Evolutionary conservation across 2,797 vertebrate species (phyloP).

Genomic region (Hypotaenidia okinawae): DNA sequence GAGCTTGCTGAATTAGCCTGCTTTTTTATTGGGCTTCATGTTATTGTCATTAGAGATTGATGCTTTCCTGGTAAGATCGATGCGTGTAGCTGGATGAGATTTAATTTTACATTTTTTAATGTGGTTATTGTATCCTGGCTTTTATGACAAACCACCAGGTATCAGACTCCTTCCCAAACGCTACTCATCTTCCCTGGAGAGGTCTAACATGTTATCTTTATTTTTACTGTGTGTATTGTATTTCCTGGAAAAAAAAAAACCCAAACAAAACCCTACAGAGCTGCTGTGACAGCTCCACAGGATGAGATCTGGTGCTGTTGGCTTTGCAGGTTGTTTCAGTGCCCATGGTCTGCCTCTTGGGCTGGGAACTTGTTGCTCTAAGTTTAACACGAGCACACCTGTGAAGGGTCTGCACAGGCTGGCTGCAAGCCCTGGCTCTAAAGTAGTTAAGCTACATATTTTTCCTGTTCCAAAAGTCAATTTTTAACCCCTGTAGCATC

Average conservation of each 20-base stretch:
- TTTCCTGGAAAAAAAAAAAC: background rate
- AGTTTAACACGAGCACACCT: fast-evolving
- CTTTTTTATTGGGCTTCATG: background rate
- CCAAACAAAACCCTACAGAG: background rate
- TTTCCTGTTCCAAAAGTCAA: too few species aligned
- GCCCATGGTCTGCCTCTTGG: fast-evolving
- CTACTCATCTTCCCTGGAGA: background rate
- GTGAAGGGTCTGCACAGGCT: fast-evolving
- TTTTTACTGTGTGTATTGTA: background rate
- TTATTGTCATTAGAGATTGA: background rate
- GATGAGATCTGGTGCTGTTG: background rate
- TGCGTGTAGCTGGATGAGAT: background rate
- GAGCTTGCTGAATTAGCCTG: background rate
- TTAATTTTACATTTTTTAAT: background rate
- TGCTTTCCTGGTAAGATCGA: background rate
- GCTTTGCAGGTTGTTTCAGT: background rate
- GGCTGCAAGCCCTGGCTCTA: background rate
- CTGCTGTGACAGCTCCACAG: too few species aligned
- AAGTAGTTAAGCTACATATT: too few species aligned
- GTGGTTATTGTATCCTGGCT: background rate
- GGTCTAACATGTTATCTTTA: background rate
- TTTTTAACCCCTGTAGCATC: background rate
- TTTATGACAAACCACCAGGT: background rate
- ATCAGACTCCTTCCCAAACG: background rate
- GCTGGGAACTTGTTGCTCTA: background rate